Percentiles rank a stretch among this genome's conserved stretches.
phyloP scores from a whole-genome alignment of 2,888 invertebrate genomes.

The Sipunculus nudus region DNA sequence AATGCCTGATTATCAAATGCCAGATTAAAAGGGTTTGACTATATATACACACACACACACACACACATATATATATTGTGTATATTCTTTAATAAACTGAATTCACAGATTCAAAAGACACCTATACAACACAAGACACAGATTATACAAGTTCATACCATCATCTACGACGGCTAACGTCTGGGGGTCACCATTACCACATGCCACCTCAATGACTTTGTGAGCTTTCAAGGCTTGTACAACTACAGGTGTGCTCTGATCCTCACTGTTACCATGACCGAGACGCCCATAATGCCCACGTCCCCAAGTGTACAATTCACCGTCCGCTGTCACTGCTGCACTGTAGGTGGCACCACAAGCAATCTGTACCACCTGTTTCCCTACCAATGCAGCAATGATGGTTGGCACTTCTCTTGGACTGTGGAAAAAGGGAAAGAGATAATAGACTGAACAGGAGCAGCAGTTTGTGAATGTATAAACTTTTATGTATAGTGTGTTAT shows the following conservation, averaged over 20 bases:
- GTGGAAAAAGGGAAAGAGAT: too few relatives aligned
- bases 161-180: constrained; percentile 92
- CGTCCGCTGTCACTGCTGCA: constrained; percentile 86
- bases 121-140: too few relatives aligned
- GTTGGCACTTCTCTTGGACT: constrained; percentile 82
- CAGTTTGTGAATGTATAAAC: too few relatives aligned
- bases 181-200: constrained; percentile 95
- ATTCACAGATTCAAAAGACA: too few relatives aligned
- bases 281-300: constrained; percentile 92
- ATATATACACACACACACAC: too few relatives aligned
- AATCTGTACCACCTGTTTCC: constrained; percentile 81
- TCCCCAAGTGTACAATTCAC: constrained; percentile 96
- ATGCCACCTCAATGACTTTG: constrained; percentile 72
- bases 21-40: too few relatives aligned
- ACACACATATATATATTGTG: too few relatives aligned
- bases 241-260: constrained; percentile 88
- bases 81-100: too few relatives aligned
- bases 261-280: constrained; percentile 93
- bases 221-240: constrained; percentile 69
- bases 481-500: too few relatives aligned
- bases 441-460: constrained; percentile 19
- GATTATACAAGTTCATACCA: too few relatives aligned
- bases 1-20: too few relatives aligned
- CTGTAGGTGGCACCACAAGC: constrained; percentile 96
- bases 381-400: constrained; percentile 82